Evolutionary conservation across 2,113 vertebrate genomes (phyloP).

Genomic region (Oreotrochilus melanogaster): DNA sequence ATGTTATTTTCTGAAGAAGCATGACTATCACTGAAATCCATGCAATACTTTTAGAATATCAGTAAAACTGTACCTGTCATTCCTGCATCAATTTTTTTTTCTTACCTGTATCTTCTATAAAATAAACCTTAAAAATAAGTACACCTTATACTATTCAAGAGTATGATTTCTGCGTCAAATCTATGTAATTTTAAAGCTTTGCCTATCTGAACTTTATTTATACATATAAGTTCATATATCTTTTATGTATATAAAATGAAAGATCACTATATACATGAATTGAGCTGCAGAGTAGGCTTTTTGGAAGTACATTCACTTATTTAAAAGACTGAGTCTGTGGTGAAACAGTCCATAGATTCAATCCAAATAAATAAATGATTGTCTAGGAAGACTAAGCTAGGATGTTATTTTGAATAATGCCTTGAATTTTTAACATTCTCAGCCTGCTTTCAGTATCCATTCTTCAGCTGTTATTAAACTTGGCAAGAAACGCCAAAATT

Average conservation of each 20-base stretch:
- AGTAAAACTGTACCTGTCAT: background rate
- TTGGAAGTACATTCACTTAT: background rate
- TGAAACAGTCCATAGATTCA: background rate
- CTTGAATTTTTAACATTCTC: background rate
- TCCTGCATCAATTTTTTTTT: background rate
- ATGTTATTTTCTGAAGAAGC: background rate
- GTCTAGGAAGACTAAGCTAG: background rate
- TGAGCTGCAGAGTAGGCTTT: background rate
- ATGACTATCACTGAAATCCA: background rate
- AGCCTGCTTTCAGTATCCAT: background rate
- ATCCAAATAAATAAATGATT: background rate
- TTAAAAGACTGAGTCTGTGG: background rate
- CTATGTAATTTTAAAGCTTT: background rate
- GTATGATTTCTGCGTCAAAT: background rate
- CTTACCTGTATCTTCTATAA: background rate
- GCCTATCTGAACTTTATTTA: background rate
- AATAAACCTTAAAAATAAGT: background rate
- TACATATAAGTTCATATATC: background rate
- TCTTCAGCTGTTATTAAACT: background rate
- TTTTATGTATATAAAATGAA: background rate
- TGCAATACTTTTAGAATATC: background rate
- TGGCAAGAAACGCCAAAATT: background rate
- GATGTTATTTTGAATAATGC: background rate
- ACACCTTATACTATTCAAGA: background rate
- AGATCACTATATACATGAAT: background rate